Evolutionary conservation across 2,113 vertebrate genomes (phyloP), one percentile per base, ranked within the genome.

Genomic region (Paratilapia polleni): DNA sequence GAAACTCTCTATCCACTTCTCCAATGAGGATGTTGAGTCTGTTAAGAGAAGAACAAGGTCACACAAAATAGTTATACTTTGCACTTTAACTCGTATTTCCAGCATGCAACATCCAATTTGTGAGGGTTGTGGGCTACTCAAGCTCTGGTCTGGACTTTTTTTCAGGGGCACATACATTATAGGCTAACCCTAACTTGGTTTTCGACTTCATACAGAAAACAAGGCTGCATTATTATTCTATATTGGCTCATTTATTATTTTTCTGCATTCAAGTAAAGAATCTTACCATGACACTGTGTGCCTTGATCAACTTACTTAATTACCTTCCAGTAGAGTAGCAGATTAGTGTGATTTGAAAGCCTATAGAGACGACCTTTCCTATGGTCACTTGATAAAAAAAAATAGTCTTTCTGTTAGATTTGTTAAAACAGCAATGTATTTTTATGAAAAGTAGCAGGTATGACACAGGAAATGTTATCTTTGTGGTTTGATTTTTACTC

Each of bases 41-140:
- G 87, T 81, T 19, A 54, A 90, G 78, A 89, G 60, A 90, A 90
- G 61, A 82, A 88, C 76, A 89, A 88, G 89, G 89, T 91, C 91
- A 94, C 61, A 84, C 41, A 84, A 70, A 82, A 60, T 47, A 54
- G 80, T 93, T 63, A 85, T 38, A 83, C 63, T 58, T 34, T 12
- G 5, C n/a, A 78, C 38, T 20, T 86, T 57, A 31, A 31, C 28
- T 57, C 15, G 0, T 10, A 36, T 6, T 59, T n/a, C 12, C 26
- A 58, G 19, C 26, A 59, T 59, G 34, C 26, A 61, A 15, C n/a
- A 13, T 36, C 49, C n/a, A 61, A 52, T 2, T 17, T 57, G 57
- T 36, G 2, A 47, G 52, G 12, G 4, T 41, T 28, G 34, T 26
- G 59, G 2, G 62, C 63, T 74, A 1, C 15, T 68, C 26, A 47